These are phyloP conservation scores for Eupelmus urozonus DNA, from an alignment of 2,888 invertebrate genomes.

Conservation along the genomic window DNA sequence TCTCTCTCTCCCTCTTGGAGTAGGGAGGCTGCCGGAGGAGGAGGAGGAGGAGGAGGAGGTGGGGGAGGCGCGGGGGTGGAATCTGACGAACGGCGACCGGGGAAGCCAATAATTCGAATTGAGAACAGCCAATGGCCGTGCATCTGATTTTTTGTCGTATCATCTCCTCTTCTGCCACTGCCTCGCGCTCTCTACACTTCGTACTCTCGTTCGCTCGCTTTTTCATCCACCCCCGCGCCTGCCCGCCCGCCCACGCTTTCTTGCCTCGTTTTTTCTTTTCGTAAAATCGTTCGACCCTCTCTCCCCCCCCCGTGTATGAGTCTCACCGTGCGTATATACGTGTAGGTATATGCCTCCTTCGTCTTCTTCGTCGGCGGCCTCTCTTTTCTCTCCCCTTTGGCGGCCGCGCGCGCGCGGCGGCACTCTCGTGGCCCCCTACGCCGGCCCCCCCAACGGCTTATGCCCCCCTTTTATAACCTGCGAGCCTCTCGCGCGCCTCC, in stretches of 20 bases:
- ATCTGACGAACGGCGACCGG: slow-evolving; percentile 74
- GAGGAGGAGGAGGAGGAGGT: slow-evolving; percentile 60
- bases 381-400: slow-evolving; percentile 28
- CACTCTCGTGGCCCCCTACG: slow-evolving; percentile 43
- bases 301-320: slow-evolving; percentile 50
- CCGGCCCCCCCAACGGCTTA: slow-evolving; percentile 43
- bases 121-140: slow-evolving; percentile 77
- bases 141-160: slow-evolving; percentile 77
- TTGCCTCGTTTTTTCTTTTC: slow-evolving; percentile 58
- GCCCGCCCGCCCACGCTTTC: slow-evolving; percentile 56
- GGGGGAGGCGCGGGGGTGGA: slow-evolving; percentile 67
- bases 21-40: slow-evolving; percentile 61
- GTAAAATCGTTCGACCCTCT: slow-evolving; percentile 62
- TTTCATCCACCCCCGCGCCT: slow-evolving; percentile 54
- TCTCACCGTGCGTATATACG: not conserved
- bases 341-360: too few relatives aligned
- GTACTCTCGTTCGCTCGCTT: not conserved
- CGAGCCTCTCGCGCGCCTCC: slow-evolving; percentile 16
- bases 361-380: slow-evolving; percentile 8
- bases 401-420: not conserved
- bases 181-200: slow-evolving; percentile 36
- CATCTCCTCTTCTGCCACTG: slow-evolving; percentile 64
- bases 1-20: not conserved
- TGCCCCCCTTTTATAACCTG: slow-evolving; percentile 30
- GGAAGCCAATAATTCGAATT: slow-evolving; percentile 75